These are phyloP conservation scores for Eudemis profundana DNA, from an alignment of 2,888 invertebrate species.

Conservation along the genomic window DNA sequence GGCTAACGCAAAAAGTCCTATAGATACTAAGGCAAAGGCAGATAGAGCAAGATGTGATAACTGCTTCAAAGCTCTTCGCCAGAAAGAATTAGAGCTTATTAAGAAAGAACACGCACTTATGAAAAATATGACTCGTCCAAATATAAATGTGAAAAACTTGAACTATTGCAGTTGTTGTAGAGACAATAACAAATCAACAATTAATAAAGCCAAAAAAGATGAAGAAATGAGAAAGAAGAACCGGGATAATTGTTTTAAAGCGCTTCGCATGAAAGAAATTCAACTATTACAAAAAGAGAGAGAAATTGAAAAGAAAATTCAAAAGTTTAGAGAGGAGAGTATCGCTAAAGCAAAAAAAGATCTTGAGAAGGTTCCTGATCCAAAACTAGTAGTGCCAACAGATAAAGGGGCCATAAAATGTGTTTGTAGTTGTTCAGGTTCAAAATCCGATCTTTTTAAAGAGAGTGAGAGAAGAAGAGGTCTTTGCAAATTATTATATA, in stretches of 20 bases:
- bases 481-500: conserved; percentile 7
- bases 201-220: conserved; percentile 9
- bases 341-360: conserved; percentile 29
- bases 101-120: conserved; percentile 25
- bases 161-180: conserved; percentile 28
- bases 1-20: conserved; percentile 1
- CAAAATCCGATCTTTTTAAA: neutral
- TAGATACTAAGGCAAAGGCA: conserved; percentile 17
- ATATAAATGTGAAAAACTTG: conserved; percentile 22
- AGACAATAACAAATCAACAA: conserved; percentile 17
- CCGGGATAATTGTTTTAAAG: conserved; percentile 28
- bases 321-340: conserved; percentile 31
- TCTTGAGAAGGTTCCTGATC: conserved; percentile 23
- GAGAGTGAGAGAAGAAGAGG: conserved; percentile 2
- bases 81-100: conserved; percentile 24
- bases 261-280: conserved; percentile 27
- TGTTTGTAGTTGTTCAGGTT: conserved; percentile 23
- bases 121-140: conserved; percentile 26
- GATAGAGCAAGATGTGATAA: conserved; percentile 29
- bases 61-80: conserved; percentile 21
- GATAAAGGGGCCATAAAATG: conserved; percentile 21
- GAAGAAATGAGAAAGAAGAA: conserved; percentile 16
- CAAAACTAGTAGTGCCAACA: conserved; percentile 1
- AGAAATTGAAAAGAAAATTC: conserved; percentile 25
- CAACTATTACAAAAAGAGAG: conserved; percentile 19